Percentiles rank a stretch among this genome's conserved stretches.
Evolutionary conservation across 2,888 invertebrate genomes (phyloP).

Genomic region (Drosophila anomalipes): DNA sequence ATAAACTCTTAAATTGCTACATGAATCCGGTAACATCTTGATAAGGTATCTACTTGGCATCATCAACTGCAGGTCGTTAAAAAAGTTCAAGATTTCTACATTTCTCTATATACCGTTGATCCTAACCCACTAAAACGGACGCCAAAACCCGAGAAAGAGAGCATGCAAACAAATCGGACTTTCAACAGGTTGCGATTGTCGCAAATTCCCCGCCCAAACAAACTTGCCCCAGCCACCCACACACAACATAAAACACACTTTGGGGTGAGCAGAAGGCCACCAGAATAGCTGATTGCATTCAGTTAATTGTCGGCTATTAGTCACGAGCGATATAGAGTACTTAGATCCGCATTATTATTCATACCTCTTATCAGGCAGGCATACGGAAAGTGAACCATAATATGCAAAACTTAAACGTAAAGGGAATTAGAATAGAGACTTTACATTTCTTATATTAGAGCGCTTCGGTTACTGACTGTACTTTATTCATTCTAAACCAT

Average conservation of each 20-base stretch:
- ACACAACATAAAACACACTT: slow-evolving; percentile 6
- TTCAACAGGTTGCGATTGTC: slow-evolving; percentile 52
- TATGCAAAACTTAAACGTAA: slow-evolving; percentile 27
- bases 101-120: slow-evolving; percentile 27
- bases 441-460: background rate
- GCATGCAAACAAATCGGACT: slow-evolving; percentile 38
- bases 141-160: slow-evolving; percentile 4
- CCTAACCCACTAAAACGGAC: slow-evolving; percentile 8
- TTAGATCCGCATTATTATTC: slow-evolving; percentile 59
- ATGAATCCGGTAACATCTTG: slow-evolving; percentile 26
- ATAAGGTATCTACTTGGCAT: slow-evolving; percentile 25
- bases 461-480: background rate
- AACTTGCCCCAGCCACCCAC: slow-evolving; percentile 16
- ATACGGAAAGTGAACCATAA: slow-evolving; percentile 11
- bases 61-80: slow-evolving; percentile 35
- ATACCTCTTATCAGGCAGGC: slow-evolving; percentile 47
- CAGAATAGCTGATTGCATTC: slow-evolving; percentile 29
- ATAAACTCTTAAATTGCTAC: slow-evolving; percentile 40
- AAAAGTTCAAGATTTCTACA: slow-evolving; percentile 33
- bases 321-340: slow-evolving; percentile 32
- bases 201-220: slow-evolving; percentile 48
- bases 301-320: slow-evolving; percentile 43
- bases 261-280: slow-evolving; percentile 28
- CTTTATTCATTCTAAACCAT: background rate
- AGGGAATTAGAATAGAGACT: slow-evolving; percentile 7